These are phyloP conservation scores for Sciaenops ocellatus DNA, from an alignment of 2,797 vertebrate species.

Conservation along the genomic window DNA sequence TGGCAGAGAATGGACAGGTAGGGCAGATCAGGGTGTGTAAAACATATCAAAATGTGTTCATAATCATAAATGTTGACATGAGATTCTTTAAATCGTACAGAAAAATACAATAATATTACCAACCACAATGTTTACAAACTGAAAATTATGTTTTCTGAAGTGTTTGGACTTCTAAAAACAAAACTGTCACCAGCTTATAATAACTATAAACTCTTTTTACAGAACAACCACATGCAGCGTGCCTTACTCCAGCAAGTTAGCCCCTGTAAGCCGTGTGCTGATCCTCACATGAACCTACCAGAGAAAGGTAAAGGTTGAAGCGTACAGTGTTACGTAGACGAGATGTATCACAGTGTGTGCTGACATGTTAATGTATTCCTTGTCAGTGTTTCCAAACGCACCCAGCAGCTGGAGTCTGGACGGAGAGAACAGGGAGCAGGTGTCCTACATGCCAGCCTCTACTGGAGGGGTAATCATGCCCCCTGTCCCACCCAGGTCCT, in stretches of 20 bases:
- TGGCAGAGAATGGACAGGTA: slow-evolving; percentile 97
- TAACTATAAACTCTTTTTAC: not conserved
- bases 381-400: slow-evolving; percentile 91
- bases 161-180: not conserved
- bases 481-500: slow-evolving; percentile 90
- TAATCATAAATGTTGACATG: not conserved
- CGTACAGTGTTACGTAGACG: not conserved
- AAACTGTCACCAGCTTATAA: not conserved
- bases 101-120: not conserved
- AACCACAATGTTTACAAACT: not conserved
- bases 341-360: not conserved
- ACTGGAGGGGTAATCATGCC: slow-evolving; percentile 90
- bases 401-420: slow-evolving; percentile 98
- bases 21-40: not conserved
- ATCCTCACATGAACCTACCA: slow-evolving; percentile 94
- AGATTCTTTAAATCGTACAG: not conserved
- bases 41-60: not conserved
- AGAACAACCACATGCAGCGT: slow-evolving; percentile 97
- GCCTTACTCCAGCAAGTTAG: slow-evolving; percentile 98
- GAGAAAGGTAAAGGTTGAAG: slow-evolving; percentile 92
- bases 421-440: slow-evolving; percentile 86
- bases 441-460: slow-evolving; percentile 78
- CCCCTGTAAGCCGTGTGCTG: slow-evolving; percentile 97
- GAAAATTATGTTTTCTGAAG: too few species aligned
- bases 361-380: not conserved